Evolutionary conservation across 2,113 vertebrate genomes (phyloP), one percentile per base, ranked within the genome.

Genomic region (Neolamprologus caudopunctatus): DNA sequence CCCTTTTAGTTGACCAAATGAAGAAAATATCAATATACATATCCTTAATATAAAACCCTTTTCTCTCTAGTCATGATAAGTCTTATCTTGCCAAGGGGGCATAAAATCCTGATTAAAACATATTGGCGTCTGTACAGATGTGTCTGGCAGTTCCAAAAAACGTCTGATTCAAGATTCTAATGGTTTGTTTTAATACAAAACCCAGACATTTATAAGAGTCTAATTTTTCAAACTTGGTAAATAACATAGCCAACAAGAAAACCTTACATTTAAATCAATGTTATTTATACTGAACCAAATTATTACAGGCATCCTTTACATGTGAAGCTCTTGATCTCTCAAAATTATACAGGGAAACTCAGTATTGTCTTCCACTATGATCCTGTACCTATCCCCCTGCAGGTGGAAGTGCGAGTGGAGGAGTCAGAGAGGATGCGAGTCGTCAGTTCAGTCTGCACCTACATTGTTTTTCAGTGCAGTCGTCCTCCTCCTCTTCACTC

Each of bases 401-500:
- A 98, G 98, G 97, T 99, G 87, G 96, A 96, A 75, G 98, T 98
- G 75, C 81, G 11, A 28, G 97, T 97, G 0, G 98, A 98, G 53
- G 96, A 96, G 2, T 89, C 95, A 0, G 98, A 98, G 31, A 94
- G 94, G 16, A 97, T 96, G 92, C 95, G 97, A 14, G 98, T 97
- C 0, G 96, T 99, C 50, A 97, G 97, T 24, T 97, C 97, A 0
- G 96, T 99, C 33, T 99, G 98, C 84, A 93, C 96, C 84, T 98
- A 98, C 87, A 99, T 99, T 0, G 97, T 98, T 58, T 97, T 97
- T 92, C 98, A 98, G 95, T 99, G 98, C 93, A 97, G 98, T 87
- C 97, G 98, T 11, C 98, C 98, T 0, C 98, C 98, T 21, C 98
- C 97, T 0, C 96, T 97, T 28, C 98, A 99, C 95, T 99, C 98